Evolutionary conservation across 2,888 invertebrate genomes (phyloP).

Genomic region (Dasysyrphus tricinctus): DNA sequence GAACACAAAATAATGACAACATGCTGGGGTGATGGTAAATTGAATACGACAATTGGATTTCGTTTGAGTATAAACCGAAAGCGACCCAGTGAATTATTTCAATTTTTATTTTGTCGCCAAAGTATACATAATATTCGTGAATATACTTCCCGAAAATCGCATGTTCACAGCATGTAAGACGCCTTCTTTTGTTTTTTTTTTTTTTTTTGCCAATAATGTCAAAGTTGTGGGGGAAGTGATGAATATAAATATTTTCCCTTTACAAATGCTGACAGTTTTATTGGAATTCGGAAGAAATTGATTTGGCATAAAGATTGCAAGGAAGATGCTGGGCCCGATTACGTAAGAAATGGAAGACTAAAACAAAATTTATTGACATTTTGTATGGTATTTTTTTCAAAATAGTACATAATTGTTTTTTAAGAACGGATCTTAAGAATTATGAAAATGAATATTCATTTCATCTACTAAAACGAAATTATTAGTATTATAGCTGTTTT

Average conservation of each 20-base stretch:
- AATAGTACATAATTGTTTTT: not conserved
- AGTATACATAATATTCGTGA: not conserved
- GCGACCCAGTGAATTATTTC: constrained; percentile 8
- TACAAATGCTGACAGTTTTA: constrained; percentile 71
- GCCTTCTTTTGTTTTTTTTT: constrained; percentile 39
- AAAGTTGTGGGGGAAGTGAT: constrained; percentile 55
- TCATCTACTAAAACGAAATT: too few species aligned
- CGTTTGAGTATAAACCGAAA: constrained; percentile 38
- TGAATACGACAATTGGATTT: constrained; percentile 56
- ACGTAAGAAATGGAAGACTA: not conserved
- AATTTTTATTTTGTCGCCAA: constrained; percentile 39
- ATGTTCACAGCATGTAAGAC: constrained; percentile 69
- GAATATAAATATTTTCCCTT: constrained; percentile 58
- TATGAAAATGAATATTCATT: too few species aligned
- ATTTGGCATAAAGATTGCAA: constrained; percentile 23
- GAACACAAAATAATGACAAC: constrained; percentile 40
- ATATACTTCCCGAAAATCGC: constrained; percentile 43
- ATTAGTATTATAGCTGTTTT: too few species aligned
- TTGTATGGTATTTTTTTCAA: not conserved
- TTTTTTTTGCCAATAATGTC: constrained; percentile 58
- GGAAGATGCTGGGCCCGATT: not conserved
- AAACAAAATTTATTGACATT: not conserved
- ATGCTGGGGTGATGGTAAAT: constrained; percentile 58
- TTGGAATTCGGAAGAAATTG: constrained; percentile 61
- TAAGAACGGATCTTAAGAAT: too few species aligned